phyloP scores from a whole-genome alignment of 2,113 vertebrate species.

The Eudyptes chrysolophus region DNA sequence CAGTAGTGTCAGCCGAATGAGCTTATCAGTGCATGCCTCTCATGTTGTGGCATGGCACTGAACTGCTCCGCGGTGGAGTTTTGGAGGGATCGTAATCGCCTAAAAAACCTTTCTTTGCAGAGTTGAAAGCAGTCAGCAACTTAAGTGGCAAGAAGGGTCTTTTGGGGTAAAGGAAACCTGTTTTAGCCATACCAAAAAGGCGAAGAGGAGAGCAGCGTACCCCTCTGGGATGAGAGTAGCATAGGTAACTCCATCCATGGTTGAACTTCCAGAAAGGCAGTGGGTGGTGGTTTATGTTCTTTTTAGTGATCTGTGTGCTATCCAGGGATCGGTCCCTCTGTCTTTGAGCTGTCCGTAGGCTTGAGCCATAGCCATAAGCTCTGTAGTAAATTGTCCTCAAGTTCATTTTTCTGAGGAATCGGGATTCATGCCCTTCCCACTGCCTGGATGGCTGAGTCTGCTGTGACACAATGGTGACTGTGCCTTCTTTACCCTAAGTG shows the following conservation, averaged over 20 bases:
- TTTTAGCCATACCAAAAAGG: background rate
- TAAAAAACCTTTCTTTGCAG: background rate
- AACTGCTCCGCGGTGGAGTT: background rate
- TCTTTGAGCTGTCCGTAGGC: background rate
- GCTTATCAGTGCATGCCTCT: background rate
- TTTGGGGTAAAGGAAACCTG: background rate
- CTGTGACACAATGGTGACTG: background rate
- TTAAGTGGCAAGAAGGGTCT: background rate
- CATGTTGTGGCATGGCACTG: background rate
- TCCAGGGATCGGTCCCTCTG: background rate
- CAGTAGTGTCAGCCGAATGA: background rate
- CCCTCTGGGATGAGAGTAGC: background rate
- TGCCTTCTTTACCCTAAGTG: background rate
- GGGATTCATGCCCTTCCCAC: accelerated
- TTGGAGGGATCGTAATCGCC: background rate
- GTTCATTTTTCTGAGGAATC: background rate
- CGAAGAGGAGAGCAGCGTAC: background rate
- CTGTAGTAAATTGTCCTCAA: background rate
- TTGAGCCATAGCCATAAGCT: background rate
- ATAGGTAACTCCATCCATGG: background rate
- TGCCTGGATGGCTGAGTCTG: background rate
- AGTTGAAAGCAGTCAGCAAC: background rate
- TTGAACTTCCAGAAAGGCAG: background rate
- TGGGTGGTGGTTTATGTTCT: background rate
- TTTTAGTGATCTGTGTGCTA: background rate